Percentiles rank a stretch among this genome's conserved stretches.
Evolutionary conservation across 2,797 vertebrate species (phyloP).

Genomic region (Phrynocephalus forsythii): DNA sequence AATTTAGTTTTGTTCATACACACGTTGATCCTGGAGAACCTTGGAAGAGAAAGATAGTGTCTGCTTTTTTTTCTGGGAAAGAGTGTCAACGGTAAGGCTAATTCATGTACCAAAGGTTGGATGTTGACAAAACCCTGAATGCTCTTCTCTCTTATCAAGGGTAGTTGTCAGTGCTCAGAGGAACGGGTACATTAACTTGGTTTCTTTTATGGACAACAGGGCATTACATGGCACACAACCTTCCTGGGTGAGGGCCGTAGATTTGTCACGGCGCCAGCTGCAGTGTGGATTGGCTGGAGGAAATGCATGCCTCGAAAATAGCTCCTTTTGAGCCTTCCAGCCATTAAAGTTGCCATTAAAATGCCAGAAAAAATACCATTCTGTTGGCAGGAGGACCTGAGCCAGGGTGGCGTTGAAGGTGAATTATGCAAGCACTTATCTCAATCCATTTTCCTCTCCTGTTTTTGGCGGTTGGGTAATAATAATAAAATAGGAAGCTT

Average conservation of each 20-base stretch:
- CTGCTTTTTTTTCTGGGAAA: too few species aligned
- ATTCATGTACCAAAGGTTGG: too few species aligned
- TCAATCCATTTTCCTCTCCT: constrained; percentile 74
- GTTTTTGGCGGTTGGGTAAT: constrained; percentile 76
- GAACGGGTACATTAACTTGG: not conserved
- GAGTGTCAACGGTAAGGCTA: not conserved
- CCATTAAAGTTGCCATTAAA: constrained; percentile 62
- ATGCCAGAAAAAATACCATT: constrained; percentile 67
- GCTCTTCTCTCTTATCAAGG: not conserved
- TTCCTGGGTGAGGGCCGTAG: not conserved
- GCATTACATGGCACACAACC: not conserved
- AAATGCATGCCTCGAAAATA: constrained; percentile 47
- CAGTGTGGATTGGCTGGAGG: constrained; percentile 58
- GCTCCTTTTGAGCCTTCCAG: constrained; percentile 63
- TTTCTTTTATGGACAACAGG: not conserved
- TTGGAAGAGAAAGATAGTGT: too few species aligned
- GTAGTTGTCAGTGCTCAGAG: not conserved
- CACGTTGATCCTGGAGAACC: too few species aligned
- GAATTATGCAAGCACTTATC: constrained; percentile 80
- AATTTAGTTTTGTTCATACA: too few species aligned
- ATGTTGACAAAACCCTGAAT: not conserved
- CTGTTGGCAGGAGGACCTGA: constrained; percentile 52
- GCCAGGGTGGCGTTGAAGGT: constrained; percentile 61
- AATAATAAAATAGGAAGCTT: constrained; percentile 82
- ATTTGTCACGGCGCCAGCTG: not conserved